Percentiles rank a stretch among this genome's conserved stretches.
phyloP scores from a whole-genome alignment of 2,888 invertebrate genomes.

The Chirona hameri region DNA sequence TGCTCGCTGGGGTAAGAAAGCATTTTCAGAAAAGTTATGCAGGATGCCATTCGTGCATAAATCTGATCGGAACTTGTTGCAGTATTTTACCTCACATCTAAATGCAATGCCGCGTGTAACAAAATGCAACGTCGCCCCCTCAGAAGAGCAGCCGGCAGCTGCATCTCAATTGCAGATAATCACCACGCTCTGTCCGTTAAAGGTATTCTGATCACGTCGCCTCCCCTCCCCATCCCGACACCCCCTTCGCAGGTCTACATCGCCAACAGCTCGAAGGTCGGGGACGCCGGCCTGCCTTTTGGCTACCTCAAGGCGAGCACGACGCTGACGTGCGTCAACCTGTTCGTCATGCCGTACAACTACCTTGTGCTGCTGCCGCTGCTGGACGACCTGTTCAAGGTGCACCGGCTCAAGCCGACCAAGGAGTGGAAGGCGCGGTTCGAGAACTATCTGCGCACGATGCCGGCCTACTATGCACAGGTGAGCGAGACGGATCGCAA shows the following conservation, averaged over 20 bases:
- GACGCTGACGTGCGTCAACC: conserved; percentile 86
- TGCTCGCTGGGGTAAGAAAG: too few relatives aligned
- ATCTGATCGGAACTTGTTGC: too few relatives aligned
- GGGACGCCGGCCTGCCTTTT: conserved; percentile 88
- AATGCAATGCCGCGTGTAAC: too few relatives aligned
- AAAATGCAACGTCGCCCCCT: too few relatives aligned
- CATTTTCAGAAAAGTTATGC: too few relatives aligned
- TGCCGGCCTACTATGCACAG: conserved; percentile 91
- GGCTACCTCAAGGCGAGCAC: conserved; percentile 96
- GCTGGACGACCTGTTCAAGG: conserved; percentile 88
- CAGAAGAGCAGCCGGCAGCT: too few relatives aligned
- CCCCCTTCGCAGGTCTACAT: conserved; percentile 68
- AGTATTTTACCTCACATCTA: too few relatives aligned
- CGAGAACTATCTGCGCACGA: conserved; percentile 88
- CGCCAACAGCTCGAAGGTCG: conserved; percentile 82
- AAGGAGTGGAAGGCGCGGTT: conserved; percentile 90
- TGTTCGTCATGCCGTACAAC: conserved; percentile 98
- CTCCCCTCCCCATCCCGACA: too few relatives aligned
- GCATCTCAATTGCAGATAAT: too few relatives aligned
- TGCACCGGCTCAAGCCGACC: conserved; percentile 85
- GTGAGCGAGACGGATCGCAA: conserved; percentile 50
- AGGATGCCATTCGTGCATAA: too few relatives aligned
- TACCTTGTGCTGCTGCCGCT: conserved; percentile 90
- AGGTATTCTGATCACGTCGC: too few relatives aligned
- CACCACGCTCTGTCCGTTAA: too few relatives aligned